Base-by-base conservation (phyloP, 2,888 invertebrate species). In the Brachyopa scutellaris region DNA sequence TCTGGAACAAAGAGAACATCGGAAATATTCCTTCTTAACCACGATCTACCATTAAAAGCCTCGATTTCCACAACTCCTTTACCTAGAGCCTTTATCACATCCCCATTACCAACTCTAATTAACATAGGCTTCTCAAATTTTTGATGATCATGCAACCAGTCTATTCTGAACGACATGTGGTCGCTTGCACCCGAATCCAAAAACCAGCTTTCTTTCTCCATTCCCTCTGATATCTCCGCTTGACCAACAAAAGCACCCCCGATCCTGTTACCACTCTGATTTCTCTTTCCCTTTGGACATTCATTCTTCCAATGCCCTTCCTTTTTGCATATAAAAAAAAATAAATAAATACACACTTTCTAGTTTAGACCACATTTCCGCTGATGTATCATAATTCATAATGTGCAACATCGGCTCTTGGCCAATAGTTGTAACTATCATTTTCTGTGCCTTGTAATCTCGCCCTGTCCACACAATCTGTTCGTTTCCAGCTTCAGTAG, bases 301-400 rank as follows among this genome's bases (percentile, higher is more conserved):
- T 78, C 66, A 33, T n/a, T 55, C 55, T 84, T 69, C 69, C 67
- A 64, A 57, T 84, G 85, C n/a, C 76, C 74, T 2, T 17, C 21
- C 23, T 82, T 72, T 7, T 74, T 74, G 38, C 85, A 86, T 9
- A 57, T 62, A 62, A 70, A 86, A 73, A 85, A 86, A 42, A 64
- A 62, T 1, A 47, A n/a, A n/a, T n/a, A n/a, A n/a, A n/a, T n/a
- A n/a, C 42, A 9, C 26, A 8, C 36, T 17, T 62, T 19, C 40
- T 51, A 42, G 17, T 55, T 23, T 21, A 23, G 7, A 7, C 9
- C 47, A 45, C 11, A 7, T 19, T 29, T n/a, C n/a, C n/a, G n/a
- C 6, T 8, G 13, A 19, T n/a, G 17, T 13, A 62, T 8, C 26
- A 47, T 73, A 53, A 38, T 15, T 38, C 38, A n/a, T 38, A n/a